Conservation (phyloP, 35 echinoderm and acorn worm genomes). For the Ophioderma brevispina region DNA sequence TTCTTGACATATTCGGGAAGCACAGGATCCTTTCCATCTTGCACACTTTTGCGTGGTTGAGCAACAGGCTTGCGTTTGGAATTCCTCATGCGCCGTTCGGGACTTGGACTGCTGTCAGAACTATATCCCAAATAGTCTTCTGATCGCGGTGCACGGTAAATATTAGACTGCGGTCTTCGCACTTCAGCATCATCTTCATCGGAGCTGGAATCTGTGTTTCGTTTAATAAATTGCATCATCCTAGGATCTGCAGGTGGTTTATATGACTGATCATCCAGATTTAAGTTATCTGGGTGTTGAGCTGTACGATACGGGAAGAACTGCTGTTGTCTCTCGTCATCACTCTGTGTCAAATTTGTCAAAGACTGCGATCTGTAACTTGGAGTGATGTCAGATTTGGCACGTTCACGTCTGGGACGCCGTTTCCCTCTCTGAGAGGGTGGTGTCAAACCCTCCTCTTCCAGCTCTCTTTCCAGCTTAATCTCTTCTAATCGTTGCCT, state of each 20-base stretch:
- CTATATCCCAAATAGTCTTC: conserved; percentile 75
- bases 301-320: conserved; percentile 39
- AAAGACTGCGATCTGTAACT: neutral
- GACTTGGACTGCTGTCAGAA: conserved; percentile 81
- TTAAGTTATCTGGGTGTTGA: conserved; percentile 22
- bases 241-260: neutral
- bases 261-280: neutral
- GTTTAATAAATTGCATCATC: neutral
- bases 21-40: neutral
- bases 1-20: conserved; percentile 28
- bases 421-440: conserved; percentile 31
- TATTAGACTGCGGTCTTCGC: neutral
- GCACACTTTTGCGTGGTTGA: neutral
- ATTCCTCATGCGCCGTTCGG: conserved; percentile 32
- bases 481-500: neutral
- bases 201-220: conserved; percentile 30
- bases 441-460: neutral
- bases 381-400: conserved; percentile 42
- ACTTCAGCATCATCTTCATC: conserved; percentile 47
- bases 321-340: conserved; percentile 36
- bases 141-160: conserved; percentile 61
- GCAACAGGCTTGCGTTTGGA: neutral
- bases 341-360: neutral
- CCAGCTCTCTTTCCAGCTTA: neutral
- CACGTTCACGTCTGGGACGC: conserved; percentile 19